Percentiles rank a stretch among this genome's conserved stretches.
phyloP scores from a whole-genome alignment of 30 jellyfish, hydroid and myxozoan species.

The Pelagia noctiluca region DNA sequence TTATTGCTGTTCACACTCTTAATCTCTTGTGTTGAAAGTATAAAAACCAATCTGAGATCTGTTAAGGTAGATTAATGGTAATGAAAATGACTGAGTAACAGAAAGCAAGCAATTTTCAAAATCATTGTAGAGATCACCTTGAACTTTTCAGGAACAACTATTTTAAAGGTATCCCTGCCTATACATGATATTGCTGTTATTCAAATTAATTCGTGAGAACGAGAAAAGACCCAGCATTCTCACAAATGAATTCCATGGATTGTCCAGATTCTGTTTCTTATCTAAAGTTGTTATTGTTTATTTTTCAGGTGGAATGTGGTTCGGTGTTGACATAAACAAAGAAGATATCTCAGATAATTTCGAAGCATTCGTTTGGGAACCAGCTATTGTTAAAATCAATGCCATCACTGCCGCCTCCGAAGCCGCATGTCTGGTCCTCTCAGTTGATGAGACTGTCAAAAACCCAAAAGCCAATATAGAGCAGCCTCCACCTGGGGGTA shows the following conservation, averaged over 20 bases:
- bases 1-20: slow-evolving; percentile 77
- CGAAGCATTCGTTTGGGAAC: slow-evolving; percentile 99
- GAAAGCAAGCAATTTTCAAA: too few species aligned
- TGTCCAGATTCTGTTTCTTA: background rate
- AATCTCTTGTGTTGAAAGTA: slow-evolving; percentile 19
- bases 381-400: slow-evolving; percentile 93
- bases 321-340: slow-evolving; percentile 91
- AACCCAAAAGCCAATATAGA: slow-evolving; percentile 94
- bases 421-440: slow-evolving; percentile 90
- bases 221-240: too few species aligned
- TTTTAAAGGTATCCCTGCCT: too few species aligned
- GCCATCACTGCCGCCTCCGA: slow-evolving; percentile 99
- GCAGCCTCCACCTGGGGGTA: slow-evolving; percentile 78
- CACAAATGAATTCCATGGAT: too few species aligned
- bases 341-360: slow-evolving; percentile 95
- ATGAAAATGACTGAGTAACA: too few species aligned
- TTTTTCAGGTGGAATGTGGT: slow-evolving; percentile 92
- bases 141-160: too few species aligned
- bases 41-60: too few species aligned
- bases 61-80: too few species aligned
- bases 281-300: background rate
- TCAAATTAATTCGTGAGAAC: too few species aligned
- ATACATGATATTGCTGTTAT: too few species aligned
- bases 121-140: too few species aligned
- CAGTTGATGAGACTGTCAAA: slow-evolving; percentile 98